Base-by-base conservation (phyloP, 1,140 invertebrate genomes). In the Probaryconus sp. region DNA sequence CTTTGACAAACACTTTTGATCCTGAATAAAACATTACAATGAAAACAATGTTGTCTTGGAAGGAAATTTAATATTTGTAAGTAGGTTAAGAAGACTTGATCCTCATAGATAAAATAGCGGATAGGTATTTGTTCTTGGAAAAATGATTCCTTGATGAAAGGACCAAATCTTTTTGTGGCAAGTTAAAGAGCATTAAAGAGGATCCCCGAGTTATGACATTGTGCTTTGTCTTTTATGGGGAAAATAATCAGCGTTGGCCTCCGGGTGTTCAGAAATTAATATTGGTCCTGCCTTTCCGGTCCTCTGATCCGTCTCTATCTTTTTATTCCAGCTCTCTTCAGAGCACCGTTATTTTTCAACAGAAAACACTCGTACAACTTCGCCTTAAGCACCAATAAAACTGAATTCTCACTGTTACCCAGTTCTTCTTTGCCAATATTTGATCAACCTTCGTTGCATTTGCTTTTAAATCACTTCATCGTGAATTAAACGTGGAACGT, bases 251-350 rank as follows among this genome's bases (percentile, higher is more conserved):
- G 40, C 35, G 53, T 31, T 45, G 51, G 74, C 77, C 70, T 71
- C 51, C 45, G 65, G 70, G 65, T 60, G 68, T 24, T 40, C 51
- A 70, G 73, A 79, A 81, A 82, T 82, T 80, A 82, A 81, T 82
- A 81, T 80, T 76, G 77, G 65, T 79, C 71, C 77, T 82, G 77
- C 79, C 76, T 67, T 77, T 45, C 20, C 55, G 67, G 42, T 45
- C 26, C 33, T 74, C 45, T 61, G 55, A 63, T 50, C 37, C 40
- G 18, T 64, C 61, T 76, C 38, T 53, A 48, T 31, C 43, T 64
- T 76, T 76, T 71, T 78, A 61, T 78, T 78, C 68, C 45, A 48
- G 18, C 55, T 61, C 47, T 40, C 53, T 75, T 42, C 33, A 64
- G 40, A 71, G 61, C 68, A 64, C 60, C 55, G 47, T 67, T 61